Evolutionary conservation across 2,113 vertebrate genomes (phyloP).

Genomic region (Nesogale talazaci): DNA sequence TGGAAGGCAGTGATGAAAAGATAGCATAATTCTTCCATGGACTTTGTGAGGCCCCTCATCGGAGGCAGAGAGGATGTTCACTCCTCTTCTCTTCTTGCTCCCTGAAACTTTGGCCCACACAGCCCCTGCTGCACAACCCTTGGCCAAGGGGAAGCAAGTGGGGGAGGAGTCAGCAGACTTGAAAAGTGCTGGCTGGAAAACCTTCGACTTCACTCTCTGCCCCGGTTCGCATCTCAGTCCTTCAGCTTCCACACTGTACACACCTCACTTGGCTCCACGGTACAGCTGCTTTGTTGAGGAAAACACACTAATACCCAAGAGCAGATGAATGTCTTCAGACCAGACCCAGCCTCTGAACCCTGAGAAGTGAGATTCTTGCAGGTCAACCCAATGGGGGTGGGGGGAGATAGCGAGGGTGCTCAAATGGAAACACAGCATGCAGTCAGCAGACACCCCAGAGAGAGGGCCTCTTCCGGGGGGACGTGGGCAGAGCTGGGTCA

Average conservation of each 20-base stretch:
- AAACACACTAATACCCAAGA: neutral
- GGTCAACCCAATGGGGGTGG: neutral
- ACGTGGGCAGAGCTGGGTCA: neutral
- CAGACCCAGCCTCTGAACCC: neutral
- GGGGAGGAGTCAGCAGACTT: neutral
- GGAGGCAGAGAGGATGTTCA: neutral
- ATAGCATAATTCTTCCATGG: too few species aligned
- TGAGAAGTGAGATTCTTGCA: neutral
- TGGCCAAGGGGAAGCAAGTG: neutral
- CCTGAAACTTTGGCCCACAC: accelerated
- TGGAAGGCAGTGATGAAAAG: too few species aligned
- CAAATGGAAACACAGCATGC: neutral
- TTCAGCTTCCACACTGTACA: neutral
- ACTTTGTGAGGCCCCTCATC: too few species aligned
- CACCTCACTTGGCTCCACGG: neutral
- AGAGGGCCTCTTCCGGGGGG: neutral
- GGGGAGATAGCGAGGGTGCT: neutral
- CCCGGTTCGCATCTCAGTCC: neutral
- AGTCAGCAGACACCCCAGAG: neutral
- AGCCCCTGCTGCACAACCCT: neutral
- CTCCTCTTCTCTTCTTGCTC: neutral
- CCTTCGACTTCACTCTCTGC: neutral
- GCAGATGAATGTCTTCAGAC: neutral
- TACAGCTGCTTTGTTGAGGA: neutral
- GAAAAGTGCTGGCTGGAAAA: neutral